Evolutionary conservation across 2,888 invertebrate genomes (phyloP), one percentile per base, ranked within the genome.

Genomic region (Gibbula magus): DNA sequence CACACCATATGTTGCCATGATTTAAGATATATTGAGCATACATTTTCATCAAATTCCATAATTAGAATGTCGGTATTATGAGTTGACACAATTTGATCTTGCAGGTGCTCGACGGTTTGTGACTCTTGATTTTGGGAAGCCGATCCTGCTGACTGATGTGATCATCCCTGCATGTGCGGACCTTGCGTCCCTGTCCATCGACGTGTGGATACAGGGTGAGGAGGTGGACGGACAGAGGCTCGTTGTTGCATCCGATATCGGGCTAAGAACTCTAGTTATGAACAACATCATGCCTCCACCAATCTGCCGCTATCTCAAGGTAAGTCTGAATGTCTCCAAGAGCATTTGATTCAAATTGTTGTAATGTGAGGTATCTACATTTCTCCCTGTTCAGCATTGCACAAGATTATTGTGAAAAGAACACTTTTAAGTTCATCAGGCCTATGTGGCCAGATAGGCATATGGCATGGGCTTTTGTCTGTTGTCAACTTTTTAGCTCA

Each of bases 201-300:
- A 98, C 92, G 96, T 97, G 79, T 98, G 98, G 98, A 95, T 96
- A 22, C 95, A 95, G 73, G 95, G 96, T 77, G 98, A 98, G 92
- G 97, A 98, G 91, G 94, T 95, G 0, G 98, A 98, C 93, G 95
- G 96, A 76, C 96, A 96, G 84, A 95, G 97, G 86, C 94, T 98
- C 25, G 96, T 96, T 0, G 96, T 96, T 76, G 96, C 97, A 10
- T 95, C 96, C 0, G 98, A 98, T 92, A 98, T 98, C 87, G 96
- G 96, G n/a, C 95, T 94, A 35, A 96, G 96, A 89, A 96, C 97
- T 78, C 94, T 98, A 35, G 95, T 97, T 74, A 94, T 98, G 86
- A 96, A 96, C 79, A 97, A 98, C 93, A 94, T 98, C 84, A 97
- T 97, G 92, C 98, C 98, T 22, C 96, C 97, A 22, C 97, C 97